Percentiles rank a stretch among this genome's conserved stretches.
phyloP scores from a whole-genome alignment of 2,888 invertebrate species.

The Argyresthia albistria region DNA sequence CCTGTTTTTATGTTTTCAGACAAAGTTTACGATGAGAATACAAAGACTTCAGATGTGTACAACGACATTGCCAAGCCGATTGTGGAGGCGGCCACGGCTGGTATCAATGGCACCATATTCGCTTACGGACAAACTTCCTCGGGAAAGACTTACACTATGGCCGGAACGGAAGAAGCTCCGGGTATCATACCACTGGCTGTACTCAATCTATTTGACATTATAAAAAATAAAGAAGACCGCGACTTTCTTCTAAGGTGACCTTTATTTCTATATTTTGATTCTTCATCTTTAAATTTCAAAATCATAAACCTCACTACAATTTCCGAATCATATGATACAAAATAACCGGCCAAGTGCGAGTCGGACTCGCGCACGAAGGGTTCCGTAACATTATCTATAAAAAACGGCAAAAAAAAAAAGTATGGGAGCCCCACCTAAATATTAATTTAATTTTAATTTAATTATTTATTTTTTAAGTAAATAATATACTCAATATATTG shows the following conservation, averaged over 20 bases:
- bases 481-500: too few species aligned
- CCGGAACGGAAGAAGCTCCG: slow-evolving; percentile 77
- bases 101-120: slow-evolving; percentile 90
- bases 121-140: slow-evolving; percentile 95
- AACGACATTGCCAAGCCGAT: slow-evolving; percentile 79
- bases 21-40: slow-evolving; percentile 77
- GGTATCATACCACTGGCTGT: slow-evolving; percentile 85
- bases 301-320: too few species aligned
- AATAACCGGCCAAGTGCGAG: too few species aligned
- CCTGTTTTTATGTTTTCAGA: slow-evolving; percentile 68
- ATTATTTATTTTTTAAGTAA: too few species aligned
- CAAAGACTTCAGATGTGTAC: slow-evolving; percentile 76
- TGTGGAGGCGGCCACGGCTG: slow-evolving; percentile 78
- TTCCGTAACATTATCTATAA: too few species aligned
- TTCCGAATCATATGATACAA: too few species aligned
- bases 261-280: neutral
- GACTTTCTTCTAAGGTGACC: slow-evolving; percentile 81
- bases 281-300: too few species aligned
- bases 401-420: too few species aligned
- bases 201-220: slow-evolving; percentile 77
- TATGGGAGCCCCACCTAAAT: too few species aligned
- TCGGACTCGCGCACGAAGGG: too few species aligned
- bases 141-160: slow-evolving; percentile 90
- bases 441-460: too few species aligned
- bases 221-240: slow-evolving; percentile 73